Evolutionary conservation across 2,113 vertebrate species (phyloP).

Genomic region (Tragulus kanchil): DNA sequence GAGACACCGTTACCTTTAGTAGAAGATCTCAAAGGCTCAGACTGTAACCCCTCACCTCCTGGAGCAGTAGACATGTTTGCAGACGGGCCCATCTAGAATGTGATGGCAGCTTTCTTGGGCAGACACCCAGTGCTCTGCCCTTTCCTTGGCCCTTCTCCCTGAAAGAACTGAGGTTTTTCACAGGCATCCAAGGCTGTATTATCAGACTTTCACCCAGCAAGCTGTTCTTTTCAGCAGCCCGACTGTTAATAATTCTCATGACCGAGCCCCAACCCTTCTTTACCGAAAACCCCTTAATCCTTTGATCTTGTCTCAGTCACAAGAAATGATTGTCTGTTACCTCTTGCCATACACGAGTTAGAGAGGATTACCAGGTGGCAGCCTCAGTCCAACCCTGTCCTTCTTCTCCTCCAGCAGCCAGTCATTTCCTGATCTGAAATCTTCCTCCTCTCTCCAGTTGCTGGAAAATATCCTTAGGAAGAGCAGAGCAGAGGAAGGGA

Average conservation of each 20-base stretch:
- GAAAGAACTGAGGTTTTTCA: background rate
- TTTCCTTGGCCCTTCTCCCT: background rate
- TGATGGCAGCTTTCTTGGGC: background rate
- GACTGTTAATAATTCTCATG: slow-evolving; percentile 48
- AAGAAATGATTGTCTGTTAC: slow-evolving; percentile 69
- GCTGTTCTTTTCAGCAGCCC: slow-evolving; percentile 31
- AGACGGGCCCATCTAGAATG: background rate
- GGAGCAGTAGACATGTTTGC: background rate
- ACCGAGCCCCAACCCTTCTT: slow-evolving; percentile 38
- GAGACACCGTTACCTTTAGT: background rate
- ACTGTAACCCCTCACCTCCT: no score
- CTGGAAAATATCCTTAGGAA: background rate
- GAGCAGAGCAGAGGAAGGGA: background rate
- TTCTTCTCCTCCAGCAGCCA: background rate
- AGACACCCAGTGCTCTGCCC: background rate
- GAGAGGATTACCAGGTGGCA: slow-evolving; percentile 46
- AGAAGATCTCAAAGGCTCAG: background rate
- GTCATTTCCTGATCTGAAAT: background rate
- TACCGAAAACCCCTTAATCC: slow-evolving; percentile 69
- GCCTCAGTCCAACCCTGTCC: background rate
- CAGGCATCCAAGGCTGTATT: background rate
- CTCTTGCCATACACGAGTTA: slow-evolving; percentile 46
- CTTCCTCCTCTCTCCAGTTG: background rate
- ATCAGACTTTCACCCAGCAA: background rate
- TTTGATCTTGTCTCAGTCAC: slow-evolving; percentile 71